Evolutionary conservation across 30 jellyfish, hydroid and myxozoan species (phyloP), one percentile per base, ranked within the genome.

Genomic region (Aurelia sp.): DNA sequence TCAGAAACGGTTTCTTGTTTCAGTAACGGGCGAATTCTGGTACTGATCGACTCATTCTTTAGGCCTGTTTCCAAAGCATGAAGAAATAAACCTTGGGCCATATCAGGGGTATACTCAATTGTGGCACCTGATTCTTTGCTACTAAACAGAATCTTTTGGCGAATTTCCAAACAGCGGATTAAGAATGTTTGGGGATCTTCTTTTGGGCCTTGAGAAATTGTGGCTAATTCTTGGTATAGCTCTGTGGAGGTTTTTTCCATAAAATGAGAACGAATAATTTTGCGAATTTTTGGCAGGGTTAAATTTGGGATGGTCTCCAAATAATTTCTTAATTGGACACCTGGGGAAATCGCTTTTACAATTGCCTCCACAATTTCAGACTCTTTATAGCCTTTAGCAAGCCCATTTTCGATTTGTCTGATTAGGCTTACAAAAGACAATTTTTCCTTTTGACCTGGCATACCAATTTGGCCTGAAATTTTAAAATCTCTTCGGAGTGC

Each of bases 121-220:
- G 86, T 75, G 58, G 74, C 74, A 52, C 86, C 86, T 60, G 86
- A 53, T 75, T 51, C 86, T n/a, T 75, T 75, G 53, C 86, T 27
- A 27, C 33, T 58, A 53, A 62, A 12, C 52, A 75, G 55, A 16
- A 11, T 35, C 33, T 27, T 27, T 27, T 27, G 33, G 33, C 2
- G 24, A 27, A 3, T 50, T 75, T 75, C 86, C 60, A 75, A 75
- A 75, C 86, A 75, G 18, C 86, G 74, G 27, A 75, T 55, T 35
- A 53, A 75, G 19, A 27, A 68, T 7, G 63, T 60, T 22, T 24
- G 44, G 33, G 78, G 55, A 27, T 66, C 78, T 24, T 66, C 55
- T 6, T 66, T 66, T 78, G 30, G 18, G 69, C 80, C 89, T 59
- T 78, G 80, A 63, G 80, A 33, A 65, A 62, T 60, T 17, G 80